Base-by-base conservation (phyloP, 2,113 vertebrate species). In the Rhinoptilus africanus region DNA sequence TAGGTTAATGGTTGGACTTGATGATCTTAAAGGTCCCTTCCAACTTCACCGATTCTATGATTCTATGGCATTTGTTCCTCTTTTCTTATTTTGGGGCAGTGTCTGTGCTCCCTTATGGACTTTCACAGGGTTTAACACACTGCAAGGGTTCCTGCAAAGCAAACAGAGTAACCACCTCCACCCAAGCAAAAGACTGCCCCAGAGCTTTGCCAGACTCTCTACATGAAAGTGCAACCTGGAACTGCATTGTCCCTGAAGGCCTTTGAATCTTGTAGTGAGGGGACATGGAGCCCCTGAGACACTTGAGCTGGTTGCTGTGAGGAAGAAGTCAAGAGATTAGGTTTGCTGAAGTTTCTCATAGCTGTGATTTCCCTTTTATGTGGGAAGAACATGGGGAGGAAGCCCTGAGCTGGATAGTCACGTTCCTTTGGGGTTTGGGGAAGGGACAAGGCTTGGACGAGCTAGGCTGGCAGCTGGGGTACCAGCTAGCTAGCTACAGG, bases 391-490 rank as follows among this genome's bases (percentile, higher is more conserved):
- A 1, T 0, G 4, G 28, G 30, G 20, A 64, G 16, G 34, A 79
- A 60, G 62, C 56, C 59, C 37, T 43, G 45, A 73, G 37, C 47
- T 71, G 22, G 47, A 24, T 62, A 24, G 8, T 72, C 34, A 10
- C 0, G 0, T 28, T 79, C 15, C 23, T 68, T 77, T n/a, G 35
- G 34, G 18, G 15, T 41, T 43, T 59, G 53, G 27, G 14, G 24
- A 67, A 48, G 24, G 15, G 18, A 28, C 30, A 71, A 85, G 63
- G 15, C 63, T 76, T 76, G 50, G 47, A 85, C 51, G 27, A 48
- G 6, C 7, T 45, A 30, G 34, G 23, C 32, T 72, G 57, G 34
- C 37, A 59, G 21, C 43, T 64, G 34, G 69, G 32, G 19, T 23
- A 78, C 47, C 60, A 63, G 28, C 66, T 73, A 37, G 24, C 20